phyloP scores from a whole-genome alignment of 2,888 invertebrate species.

The Omphaloscelis lunosa region DNA sequence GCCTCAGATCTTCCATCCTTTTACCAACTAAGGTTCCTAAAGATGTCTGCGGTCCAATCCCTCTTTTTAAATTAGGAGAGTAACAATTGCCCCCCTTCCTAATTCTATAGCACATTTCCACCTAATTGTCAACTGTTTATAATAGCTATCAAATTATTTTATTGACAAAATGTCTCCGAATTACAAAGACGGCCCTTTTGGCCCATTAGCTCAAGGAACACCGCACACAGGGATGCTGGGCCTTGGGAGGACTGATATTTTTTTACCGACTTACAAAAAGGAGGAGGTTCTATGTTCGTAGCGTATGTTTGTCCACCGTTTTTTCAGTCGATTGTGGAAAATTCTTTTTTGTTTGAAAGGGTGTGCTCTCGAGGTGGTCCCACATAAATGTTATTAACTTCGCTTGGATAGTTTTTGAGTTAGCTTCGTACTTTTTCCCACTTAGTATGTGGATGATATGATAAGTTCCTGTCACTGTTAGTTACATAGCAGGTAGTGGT shows the following conservation, averaged over 20 bases:
- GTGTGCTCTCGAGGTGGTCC: too few species aligned
- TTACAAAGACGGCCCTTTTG: slow-evolving; percentile 29
- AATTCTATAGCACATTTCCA: slow-evolving; percentile 16
- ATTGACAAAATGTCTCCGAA: slow-evolving; percentile 49
- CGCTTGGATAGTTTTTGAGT: too few species aligned
- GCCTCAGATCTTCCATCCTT: background rate
- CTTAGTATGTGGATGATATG: too few species aligned
- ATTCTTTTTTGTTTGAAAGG: too few species aligned
- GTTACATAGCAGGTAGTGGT: too few species aligned
- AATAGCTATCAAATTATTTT: slow-evolving; percentile 63
- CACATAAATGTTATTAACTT: too few species aligned
- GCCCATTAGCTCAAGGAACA: slow-evolving; percentile 29
- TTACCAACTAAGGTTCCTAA: background rate
- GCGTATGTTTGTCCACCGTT: too few species aligned
- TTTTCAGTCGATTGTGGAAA: too few species aligned
- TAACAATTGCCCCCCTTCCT: background rate
- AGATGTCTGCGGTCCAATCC: background rate
- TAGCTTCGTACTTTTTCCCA: too few species aligned
- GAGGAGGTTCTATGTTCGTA: too few species aligned
- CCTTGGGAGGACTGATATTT: background rate
- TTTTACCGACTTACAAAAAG: background rate
- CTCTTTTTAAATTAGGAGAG: background rate
- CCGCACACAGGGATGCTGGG: slow-evolving; percentile 7
- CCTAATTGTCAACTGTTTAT: slow-evolving; percentile 64
- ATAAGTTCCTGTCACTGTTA: too few species aligned